Evolutionary conservation across 2,113 vertebrate genomes (phyloP), one percentile per base, ranked within the genome.

Genomic region (Protomyctophum bolini): DNA sequence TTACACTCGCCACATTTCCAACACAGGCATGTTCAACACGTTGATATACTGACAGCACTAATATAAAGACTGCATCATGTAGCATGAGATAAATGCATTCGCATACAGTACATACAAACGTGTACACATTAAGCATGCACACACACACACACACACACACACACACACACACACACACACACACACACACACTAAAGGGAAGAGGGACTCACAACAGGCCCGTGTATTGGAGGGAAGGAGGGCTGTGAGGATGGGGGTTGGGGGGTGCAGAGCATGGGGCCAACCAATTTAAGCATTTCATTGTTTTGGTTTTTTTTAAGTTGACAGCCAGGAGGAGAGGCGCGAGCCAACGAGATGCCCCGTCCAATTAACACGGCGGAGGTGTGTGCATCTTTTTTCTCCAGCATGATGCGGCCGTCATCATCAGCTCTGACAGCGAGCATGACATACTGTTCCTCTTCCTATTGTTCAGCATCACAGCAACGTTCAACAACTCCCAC

Each of bases 301-400:
- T 83, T 86, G 79, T 85, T 85, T 82, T 86, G 85, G 79, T 85
- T 85, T 82, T 86, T 21, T 79, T 77, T 66, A 81, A 81, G 72
- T 74, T 86, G 91, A 91, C 88, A 92, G 90, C 85, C 83, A 79
- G 74, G 73, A 71, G 58, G 87, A 75, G 73, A 90, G 81, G 86
- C 76, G 80, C 80, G 72, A 90, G 80, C 84, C 83, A 89, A 88
- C 88, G 87, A 90, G 85, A 86, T 89, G 90, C 88, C 86, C 83
- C 70, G 86, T 89, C 92, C 90, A 92, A 91, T 92, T 93, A 92
- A 91, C 89, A 90, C 88, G 28, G 29, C 65, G 7, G 83, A 88
- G 83, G 82, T 88, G 87, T 84, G 85, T 58, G 78, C 68, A 70
- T 77, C 87, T 80, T 79, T 72, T 15, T 75, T 79, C 59, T 68